Evolutionary conservation across 2,113 vertebrate genomes (phyloP), one percentile per base, ranked within the genome.

Genomic region (Irena cyanogastra): DNA sequence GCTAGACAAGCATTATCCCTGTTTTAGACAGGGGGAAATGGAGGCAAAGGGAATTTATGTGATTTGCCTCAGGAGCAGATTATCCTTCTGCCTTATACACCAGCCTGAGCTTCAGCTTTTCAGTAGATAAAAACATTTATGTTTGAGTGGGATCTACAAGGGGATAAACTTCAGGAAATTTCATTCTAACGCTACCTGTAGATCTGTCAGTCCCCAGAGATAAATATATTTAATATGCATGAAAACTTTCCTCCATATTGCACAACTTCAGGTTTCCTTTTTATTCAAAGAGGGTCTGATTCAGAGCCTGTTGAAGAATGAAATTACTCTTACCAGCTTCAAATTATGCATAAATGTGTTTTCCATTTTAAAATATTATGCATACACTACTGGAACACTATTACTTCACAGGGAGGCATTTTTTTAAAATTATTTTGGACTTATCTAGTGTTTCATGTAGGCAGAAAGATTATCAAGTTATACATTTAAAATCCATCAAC

Each of bases 101-200:
- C 33, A 94, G 50, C 59, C 17, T 66, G 49, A 83, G 39, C 65
- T 68, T 75, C 24, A n/a, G 41, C 41, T 79, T 91, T 94, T 87
- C 47, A n/a, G n/a, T 13, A 88, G 70, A 45, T 83, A 93, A 95
- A 95, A 94, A 76, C 45, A 11, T 49, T 84, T 59, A 83, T 39
- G 7, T 79, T 79, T 70, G 69, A 93, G 49, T 64, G 41, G 66
- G 27, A 92, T 91, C 61, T 84, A 42, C 30, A 83, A 91, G 23
- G 35, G 41, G 42, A 96, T 95, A 76, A 93, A 87, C 33, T 80
- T 83, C 65, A 96, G 94, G 89, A 94, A 80, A 96, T 96, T 94
- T 95, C 39, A 27, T 95, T 80, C 15, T 95, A 74, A 83, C 66
- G 66, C 42, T 86, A 87, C 78, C 66, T 93, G 74, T 77, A 71